A percentile compares a stretch with the other conserved stretches of the same genome.
Evolutionary conservation across 2,888 invertebrate genomes (phyloP).

Genomic region (Helobdella robusta): DNA sequence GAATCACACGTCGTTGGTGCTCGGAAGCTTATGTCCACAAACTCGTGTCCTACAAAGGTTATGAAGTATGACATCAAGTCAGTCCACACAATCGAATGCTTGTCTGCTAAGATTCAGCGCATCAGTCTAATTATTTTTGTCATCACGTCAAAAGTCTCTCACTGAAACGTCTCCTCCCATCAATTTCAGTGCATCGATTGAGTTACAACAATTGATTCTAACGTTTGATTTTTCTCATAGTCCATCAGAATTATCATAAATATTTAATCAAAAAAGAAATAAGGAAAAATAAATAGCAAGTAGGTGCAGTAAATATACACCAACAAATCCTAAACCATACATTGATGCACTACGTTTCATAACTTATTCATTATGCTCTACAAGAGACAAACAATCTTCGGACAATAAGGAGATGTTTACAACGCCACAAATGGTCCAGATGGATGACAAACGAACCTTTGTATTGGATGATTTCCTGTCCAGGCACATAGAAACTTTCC

Average conservation of each 20-base stretch:
- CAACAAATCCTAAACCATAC: background rate
- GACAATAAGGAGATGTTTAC: no score
- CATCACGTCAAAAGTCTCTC: no score
- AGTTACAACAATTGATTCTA: no score
- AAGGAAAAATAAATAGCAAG: background rate
- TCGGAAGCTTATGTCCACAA: conserved; percentile 88
- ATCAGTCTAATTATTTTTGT: no score
- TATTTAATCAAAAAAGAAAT: background rate
- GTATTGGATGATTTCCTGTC: conserved; percentile 56
- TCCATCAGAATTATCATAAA: background rate
- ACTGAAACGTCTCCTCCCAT: no score
- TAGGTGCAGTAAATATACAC: background rate
- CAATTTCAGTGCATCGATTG: no score
- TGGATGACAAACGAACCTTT: conserved; percentile 63
- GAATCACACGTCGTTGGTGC: conserved; percentile 97
- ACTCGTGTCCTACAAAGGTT: conserved; percentile 62
- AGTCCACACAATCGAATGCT: no score
- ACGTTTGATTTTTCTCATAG: no score
- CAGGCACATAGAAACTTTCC: conserved; percentile 18
- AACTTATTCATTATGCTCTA: background rate
- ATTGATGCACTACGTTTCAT: background rate
- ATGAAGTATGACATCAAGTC: no score
- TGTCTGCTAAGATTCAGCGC: no score
- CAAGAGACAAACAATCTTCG: background rate
- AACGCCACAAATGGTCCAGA: no score